These are phyloP conservation scores for Arctopsyche grandis DNA, from an alignment of 1,140 invertebrate genomes.

Conservation along the genomic window DNA sequence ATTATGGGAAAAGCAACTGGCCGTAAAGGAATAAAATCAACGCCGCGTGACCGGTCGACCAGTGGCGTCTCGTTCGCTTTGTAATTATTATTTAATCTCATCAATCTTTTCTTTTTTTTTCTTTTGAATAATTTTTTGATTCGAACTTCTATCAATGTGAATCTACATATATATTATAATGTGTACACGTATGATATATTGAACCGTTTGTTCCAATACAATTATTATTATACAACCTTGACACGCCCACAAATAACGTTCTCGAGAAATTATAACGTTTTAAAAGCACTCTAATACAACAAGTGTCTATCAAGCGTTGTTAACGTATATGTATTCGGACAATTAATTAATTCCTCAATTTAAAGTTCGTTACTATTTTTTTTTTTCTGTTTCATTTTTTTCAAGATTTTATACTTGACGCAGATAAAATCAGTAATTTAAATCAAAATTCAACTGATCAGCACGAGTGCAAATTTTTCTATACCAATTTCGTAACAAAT, in stretches of 20 bases:
- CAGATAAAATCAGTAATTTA: too few species aligned
- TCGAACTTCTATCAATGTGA: background rate
- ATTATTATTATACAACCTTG: slow-evolving; percentile 15
- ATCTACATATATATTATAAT: background rate
- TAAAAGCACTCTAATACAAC: slow-evolving; percentile 9
- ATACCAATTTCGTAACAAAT: too few species aligned
- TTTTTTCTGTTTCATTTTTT: too few species aligned
- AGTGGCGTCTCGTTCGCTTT: background rate
- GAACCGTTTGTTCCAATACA: slow-evolving; percentile 15
- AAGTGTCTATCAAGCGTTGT: background rate
- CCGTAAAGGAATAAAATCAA: background rate
- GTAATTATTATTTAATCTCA: background rate
- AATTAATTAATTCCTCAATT: too few species aligned
- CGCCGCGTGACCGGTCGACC: background rate
- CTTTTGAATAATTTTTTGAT: background rate
- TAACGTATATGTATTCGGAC: background rate
- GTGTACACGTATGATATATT: slow-evolving; percentile 5
- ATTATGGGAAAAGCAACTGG: slow-evolving; percentile 11
- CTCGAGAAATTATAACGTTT: background rate
- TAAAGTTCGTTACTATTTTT: background rate
- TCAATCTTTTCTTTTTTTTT: background rate
- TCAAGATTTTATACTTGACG: too few species aligned
- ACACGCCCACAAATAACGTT: slow-evolving; percentile 30
- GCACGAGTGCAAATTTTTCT: too few species aligned
- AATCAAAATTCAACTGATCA: too few species aligned